These are phyloP conservation scores for Chanos chanos DNA, from an alignment of 2,797 vertebrate genomes.

Conservation along the genomic window DNA sequence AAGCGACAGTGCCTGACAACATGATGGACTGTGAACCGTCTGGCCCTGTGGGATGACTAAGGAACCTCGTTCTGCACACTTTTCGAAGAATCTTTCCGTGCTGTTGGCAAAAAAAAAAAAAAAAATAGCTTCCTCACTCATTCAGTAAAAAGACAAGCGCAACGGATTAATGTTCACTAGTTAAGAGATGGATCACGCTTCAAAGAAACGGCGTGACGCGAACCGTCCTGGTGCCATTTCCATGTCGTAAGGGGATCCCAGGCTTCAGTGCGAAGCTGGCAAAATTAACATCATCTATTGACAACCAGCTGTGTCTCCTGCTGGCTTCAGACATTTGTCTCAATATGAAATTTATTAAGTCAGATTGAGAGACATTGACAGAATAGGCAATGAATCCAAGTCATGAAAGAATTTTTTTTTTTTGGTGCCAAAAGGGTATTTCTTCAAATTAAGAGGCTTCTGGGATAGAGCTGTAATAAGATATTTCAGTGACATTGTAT, in stretches of 20 bases:
- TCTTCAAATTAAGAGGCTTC: background rate
- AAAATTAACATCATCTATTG: conserved; percentile 31
- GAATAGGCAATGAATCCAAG: conserved; percentile 2
- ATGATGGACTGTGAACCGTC: conserved; percentile 65
- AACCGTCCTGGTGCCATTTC: conserved; percentile 28
- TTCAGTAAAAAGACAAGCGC: conserved; percentile 49
- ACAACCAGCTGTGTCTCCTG: conserved; percentile 35
- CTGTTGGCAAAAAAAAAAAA: conserved; percentile 31
- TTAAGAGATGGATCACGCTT: conserved; percentile 36
- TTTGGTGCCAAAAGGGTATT: background rate
- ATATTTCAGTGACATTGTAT: background rate
- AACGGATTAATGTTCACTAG: conserved; percentile 52
- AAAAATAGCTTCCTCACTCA: conserved; percentile 36
- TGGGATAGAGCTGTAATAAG: background rate
- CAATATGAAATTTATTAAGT: conserved; percentile 41
- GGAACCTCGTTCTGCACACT: conserved; percentile 59
- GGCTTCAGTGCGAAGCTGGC: conserved; percentile 36
- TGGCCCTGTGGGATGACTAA: conserved; percentile 66
- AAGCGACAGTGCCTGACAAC: conserved; percentile 58
- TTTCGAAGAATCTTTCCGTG: conserved; percentile 43
- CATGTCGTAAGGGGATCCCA: conserved; percentile 11
- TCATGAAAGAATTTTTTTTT: conserved; percentile 25
- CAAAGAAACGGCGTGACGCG: conserved; percentile 35
- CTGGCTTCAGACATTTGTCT: conserved; percentile 41
- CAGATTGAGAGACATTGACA: conserved; percentile 13